A percentile compares a stretch with the other conserved stretches of the same genome.
phyloP scores from a whole-genome alignment of 92 coral and sea anemone species.

The Plumapathes pennacea region DNA sequence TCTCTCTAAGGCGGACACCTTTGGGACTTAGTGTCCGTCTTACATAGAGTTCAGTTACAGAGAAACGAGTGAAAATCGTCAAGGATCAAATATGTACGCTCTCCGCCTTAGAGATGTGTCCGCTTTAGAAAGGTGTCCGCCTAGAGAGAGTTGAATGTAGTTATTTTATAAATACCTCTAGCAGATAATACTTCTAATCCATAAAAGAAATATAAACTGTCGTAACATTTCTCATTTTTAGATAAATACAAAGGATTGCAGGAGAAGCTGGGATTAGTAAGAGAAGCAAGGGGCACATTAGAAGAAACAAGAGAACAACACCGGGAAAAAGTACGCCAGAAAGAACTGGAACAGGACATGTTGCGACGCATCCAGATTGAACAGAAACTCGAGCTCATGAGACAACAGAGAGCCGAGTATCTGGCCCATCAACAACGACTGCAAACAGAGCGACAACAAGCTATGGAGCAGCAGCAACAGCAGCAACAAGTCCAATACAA shows the following conservation, averaged over 20 bases:
- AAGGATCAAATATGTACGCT: too few species aligned
- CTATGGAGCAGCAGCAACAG: constrained; percentile 86
- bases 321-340: constrained; percentile 94
- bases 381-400: constrained; percentile 91
- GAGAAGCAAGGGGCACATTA: constrained; percentile 79
- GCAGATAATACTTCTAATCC: too few species aligned
- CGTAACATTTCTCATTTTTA: constrained; percentile 7
- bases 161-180: too few species aligned
- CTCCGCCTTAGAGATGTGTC: too few species aligned
- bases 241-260: constrained; percentile 84
- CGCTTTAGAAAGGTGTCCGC: too few species aligned
- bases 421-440: constrained; percentile 88
- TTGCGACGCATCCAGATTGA: constrained; percentile 96
- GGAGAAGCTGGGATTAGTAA: constrained; percentile 78
- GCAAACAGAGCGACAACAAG: constrained; percentile 87
- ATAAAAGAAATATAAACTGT: too few species aligned
- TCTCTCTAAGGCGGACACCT: too few species aligned
- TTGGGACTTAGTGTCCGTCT: too few species aligned
- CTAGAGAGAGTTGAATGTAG: too few species aligned
- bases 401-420: constrained; percentile 97
- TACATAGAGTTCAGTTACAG: too few species aligned
- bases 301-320: constrained; percentile 85
- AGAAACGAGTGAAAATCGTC: too few species aligned
- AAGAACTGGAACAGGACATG: constrained; percentile 98
- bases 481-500: too few species aligned